Base-by-base conservation (phyloP, 2,888 invertebrate genomes). In the Zygothrica quintamaculata region DNA sequence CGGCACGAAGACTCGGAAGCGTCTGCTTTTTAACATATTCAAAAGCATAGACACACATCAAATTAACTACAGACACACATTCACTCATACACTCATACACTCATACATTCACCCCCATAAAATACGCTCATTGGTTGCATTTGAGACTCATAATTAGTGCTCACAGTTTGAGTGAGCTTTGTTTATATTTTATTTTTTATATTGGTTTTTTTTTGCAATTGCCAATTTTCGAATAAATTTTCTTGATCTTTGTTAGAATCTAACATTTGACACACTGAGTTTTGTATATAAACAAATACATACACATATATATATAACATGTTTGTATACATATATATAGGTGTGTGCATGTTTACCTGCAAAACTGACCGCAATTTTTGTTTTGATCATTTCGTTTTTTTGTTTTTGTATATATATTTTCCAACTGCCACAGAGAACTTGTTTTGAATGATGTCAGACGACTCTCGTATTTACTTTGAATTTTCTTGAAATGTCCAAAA, bases 381-480 rank as follows among this genome's bases (percentile, higher is more conserved):
- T n/a, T n/a, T n/a, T n/a, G n/a, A n/a, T n/a, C n/a, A n/a, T n/a
- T n/a, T n/a, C n/a, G n/a, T 22, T 22, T 2, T 22, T 22, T 22
- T 22, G 18, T 22, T 22, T 22, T 22, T 16, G 34, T 37, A 12
- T 46, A 12, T 55, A 53, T 70, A 56, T 46, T 13, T 13, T 22
- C 18, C 33, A 47, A 62, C 11, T 53, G 34, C 51, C 46, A 13
- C 16, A 29, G 12, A 37, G 57, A 74, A 72, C 74, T 70, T 80
- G 72, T 78, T 81, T 64, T 61, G 42, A 65, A 56, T 87, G 87
- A 87, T 85, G 86, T 87, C 84, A 87, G 71, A 61, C 46, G 29
- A 26, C 53, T 58, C 43, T 50, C 7, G 7, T 64, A 11, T 64
- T 43, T 44, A 16, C 37, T 15, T 61, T 43, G 5, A 26, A 12